Conservation (phyloP, 2,113 vertebrate species). For the Tapirus terrestris region DNA sequence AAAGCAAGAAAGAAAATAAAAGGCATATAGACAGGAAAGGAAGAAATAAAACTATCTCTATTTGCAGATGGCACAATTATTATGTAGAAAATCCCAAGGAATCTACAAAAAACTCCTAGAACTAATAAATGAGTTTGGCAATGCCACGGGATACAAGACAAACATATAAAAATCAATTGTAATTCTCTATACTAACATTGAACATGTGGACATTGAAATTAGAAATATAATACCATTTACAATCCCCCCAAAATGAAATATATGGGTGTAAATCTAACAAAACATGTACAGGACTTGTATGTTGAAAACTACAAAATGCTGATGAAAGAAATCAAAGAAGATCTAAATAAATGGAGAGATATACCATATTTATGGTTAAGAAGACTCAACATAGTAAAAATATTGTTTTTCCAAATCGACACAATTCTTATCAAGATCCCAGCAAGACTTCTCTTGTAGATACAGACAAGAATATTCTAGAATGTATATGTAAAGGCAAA, state of each 20-base stretch:
- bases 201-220: not conserved
- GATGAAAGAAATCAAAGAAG: slow-evolving; percentile 3
- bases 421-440: slow-evolving; percentile 1
- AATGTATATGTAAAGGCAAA: not conserved
- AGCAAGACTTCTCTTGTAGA: not conserved
- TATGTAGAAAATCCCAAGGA: not conserved
- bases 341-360: not conserved
- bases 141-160: not conserved
- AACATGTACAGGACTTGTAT: not conserved
- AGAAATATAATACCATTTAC: not conserved
- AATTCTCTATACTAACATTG: not conserved
- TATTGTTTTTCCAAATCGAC: not conserved
- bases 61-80: not conserved
- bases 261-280: not conserved
- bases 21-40: not conserved
- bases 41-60: not conserved
- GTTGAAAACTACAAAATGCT: not conserved
- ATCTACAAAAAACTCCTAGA: not conserved
- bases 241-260: not conserved
- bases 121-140: not conserved
- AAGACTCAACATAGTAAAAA: not conserved
- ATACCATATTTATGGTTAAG: not conserved
- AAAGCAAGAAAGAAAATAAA: slow-evolving; percentile 3
- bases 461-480: not conserved
- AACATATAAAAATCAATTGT: not conserved